phyloP scores from a whole-genome alignment of 2,888 invertebrate species.

The Steromphala cineraria region DNA sequence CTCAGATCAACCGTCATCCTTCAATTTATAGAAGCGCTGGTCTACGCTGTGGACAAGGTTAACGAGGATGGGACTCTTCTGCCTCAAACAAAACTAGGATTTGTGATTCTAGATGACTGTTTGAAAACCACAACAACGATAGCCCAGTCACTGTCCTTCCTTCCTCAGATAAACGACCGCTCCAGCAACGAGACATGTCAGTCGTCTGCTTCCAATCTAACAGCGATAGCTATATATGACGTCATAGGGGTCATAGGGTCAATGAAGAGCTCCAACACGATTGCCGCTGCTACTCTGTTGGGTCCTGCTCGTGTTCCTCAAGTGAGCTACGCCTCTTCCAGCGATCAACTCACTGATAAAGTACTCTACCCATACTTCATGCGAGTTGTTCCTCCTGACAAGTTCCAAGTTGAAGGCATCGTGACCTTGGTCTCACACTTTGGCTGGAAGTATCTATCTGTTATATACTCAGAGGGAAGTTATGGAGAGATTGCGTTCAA shows the following conservation, averaged over 20 bases:
- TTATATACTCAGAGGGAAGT: slow-evolving; percentile 82
- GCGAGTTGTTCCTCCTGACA: slow-evolving; percentile 60
- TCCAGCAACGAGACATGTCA: not conserved
- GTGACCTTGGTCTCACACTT: slow-evolving; percentile 48
- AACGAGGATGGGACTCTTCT: slow-evolving; percentile 47
- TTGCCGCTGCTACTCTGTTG: slow-evolving; percentile 49
- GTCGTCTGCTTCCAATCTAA: not conserved
- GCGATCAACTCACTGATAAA: slow-evolving; percentile 56
- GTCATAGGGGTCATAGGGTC: slow-evolving; percentile 55
- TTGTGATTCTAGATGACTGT: slow-evolving; percentile 59
- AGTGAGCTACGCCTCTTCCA: slow-evolving; percentile 50
- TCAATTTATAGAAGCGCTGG: slow-evolving; percentile 56
- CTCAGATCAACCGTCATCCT: slow-evolving; percentile 45
- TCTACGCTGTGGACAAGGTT: slow-evolving; percentile 48
- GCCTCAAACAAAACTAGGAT: slow-evolving; percentile 48
- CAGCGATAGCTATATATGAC: slow-evolving; percentile 28
- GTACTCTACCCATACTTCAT: slow-evolving; percentile 54
- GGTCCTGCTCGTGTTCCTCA: slow-evolving; percentile 46
- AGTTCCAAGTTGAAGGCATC: slow-evolving; percentile 51
- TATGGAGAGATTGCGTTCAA: slow-evolving; percentile 55
- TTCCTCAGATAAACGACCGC: slow-evolving; percentile 29
- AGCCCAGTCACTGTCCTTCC: slow-evolving; percentile 54
- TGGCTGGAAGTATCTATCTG: slow-evolving; percentile 87
- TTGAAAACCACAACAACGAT: slow-evolving; percentile 49
- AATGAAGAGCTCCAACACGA: slow-evolving; percentile 45